phyloP scores from a whole-genome alignment of 2,888 invertebrate genomes.

The Argynnis bischoffii region DNA sequence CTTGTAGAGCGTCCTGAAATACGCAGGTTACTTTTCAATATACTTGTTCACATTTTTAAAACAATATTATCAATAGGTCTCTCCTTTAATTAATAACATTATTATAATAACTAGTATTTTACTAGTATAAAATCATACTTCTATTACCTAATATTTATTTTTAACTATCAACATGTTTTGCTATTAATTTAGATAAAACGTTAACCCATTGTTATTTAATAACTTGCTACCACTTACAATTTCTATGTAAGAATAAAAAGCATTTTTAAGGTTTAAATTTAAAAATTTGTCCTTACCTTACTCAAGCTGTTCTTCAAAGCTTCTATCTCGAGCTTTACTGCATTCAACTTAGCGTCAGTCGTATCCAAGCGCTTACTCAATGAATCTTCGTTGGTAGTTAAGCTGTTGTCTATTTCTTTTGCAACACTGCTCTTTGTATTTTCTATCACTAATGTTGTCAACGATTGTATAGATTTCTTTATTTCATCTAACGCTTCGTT shows the following conservation, averaged over 20 bases:
- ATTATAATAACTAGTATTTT: too few relatives aligned
- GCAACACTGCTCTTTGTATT: slow-evolving; percentile 43
- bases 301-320: slow-evolving; percentile 60
- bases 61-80: too few relatives aligned
- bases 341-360: slow-evolving; percentile 68
- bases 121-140: too few relatives aligned
- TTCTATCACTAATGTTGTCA: slow-evolving; percentile 51
- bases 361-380: slow-evolving; percentile 59
- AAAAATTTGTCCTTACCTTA: slow-evolving; percentile 51
- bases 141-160: too few relatives aligned
- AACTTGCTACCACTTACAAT: too few relatives aligned
- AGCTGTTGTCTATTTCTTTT: slow-evolving; percentile 56
- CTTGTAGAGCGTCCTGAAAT: slow-evolving; percentile 61
- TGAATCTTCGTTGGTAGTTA: slow-evolving; percentile 55
- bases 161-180: too few relatives aligned
- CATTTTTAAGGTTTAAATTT: neutral
- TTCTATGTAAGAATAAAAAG: neutral
- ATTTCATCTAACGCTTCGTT: slow-evolving; percentile 79
- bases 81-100: too few relatives aligned
- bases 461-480: slow-evolving; percentile 59
- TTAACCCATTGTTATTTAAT: too few relatives aligned
- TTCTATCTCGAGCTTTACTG: slow-evolving; percentile 62
- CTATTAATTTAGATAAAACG: too few relatives aligned
- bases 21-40: too few relatives aligned
- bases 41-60: too few relatives aligned